Conservation (phyloP, 2,888 invertebrate genomes). For the Rhimphoctona megacephalus region DNA sequence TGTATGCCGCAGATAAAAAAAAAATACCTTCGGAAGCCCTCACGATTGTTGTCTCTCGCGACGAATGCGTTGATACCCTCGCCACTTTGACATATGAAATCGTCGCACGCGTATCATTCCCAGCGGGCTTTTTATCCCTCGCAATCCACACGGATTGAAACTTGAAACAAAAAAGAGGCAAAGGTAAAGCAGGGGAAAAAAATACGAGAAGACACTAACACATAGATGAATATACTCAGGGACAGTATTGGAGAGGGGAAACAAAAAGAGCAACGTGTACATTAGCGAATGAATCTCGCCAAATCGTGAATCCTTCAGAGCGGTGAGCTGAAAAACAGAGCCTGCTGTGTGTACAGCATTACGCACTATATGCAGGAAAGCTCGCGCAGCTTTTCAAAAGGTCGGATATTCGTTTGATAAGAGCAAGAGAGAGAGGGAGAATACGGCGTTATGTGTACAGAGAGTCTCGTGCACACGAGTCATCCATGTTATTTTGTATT, state of each 20-base stretch:
- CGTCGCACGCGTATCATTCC: conserved; percentile 42
- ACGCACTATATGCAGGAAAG: not conserved
- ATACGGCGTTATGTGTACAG: not conserved
- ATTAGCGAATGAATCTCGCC: conserved; percentile 67
- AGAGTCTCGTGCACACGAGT: not conserved
- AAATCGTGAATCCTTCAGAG: conserved; percentile 21
- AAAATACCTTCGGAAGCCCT: conserved; percentile 6
- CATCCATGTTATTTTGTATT: conserved; percentile 19
- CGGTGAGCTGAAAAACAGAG: conserved; percentile 23
- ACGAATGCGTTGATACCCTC: conserved; percentile 26
- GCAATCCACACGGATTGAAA: conserved; percentile 38
- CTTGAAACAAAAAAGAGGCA: conserved; percentile 28
- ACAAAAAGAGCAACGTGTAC: conserved; percentile 44
- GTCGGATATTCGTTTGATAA: conserved; percentile 56
- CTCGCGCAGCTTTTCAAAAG: conserved; percentile 53
- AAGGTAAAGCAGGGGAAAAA: not conserved
- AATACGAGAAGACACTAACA: not conserved
- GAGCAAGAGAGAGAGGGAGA: not conserved
- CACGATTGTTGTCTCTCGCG: conserved; percentile 11
- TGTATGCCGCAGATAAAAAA: not conserved
- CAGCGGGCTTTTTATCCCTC: conserved; percentile 43
- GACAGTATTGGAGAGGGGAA: not conserved
- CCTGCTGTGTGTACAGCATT: conserved; percentile 11
- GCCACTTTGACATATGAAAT: conserved; percentile 60
- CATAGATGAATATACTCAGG: not conserved